Conservation (phyloP, 2,797 vertebrate species). For the Tolypeutes matacus region DNA sequence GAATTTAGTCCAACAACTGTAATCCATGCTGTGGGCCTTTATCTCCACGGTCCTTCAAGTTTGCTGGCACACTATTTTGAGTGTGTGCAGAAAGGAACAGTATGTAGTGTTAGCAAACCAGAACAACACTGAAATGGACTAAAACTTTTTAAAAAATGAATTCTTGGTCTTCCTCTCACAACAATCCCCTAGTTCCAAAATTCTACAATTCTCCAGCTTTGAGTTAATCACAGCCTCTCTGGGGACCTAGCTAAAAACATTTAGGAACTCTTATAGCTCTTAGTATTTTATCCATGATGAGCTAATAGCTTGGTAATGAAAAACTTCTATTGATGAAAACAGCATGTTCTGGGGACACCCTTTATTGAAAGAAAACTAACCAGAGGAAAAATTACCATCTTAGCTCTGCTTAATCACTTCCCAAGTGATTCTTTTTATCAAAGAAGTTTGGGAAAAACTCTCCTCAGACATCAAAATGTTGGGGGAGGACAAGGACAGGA, state of each 20-base stretch:
- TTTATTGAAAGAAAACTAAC: slow-evolving; percentile 11
- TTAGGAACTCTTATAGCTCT: not conserved
- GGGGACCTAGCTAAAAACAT: not conserved
- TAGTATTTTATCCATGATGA: not conserved
- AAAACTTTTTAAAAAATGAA: not conserved
- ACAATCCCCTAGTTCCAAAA: not conserved
- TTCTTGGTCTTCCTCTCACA: not conserved
- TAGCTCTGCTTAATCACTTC: not conserved
- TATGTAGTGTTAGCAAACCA: not conserved
- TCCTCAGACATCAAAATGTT: not conserved
- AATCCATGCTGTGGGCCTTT: not conserved
- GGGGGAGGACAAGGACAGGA: not conserved
- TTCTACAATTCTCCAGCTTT: not conserved
- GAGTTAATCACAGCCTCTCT: not conserved
- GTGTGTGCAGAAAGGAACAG: not conserved
- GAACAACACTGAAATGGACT: not conserved
- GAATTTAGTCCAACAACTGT: not conserved
- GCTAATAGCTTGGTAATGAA: not conserved
- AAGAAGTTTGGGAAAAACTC: not conserved
- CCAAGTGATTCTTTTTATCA: not conserved
- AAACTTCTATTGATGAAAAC: not conserved
- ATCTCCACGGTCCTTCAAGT: not conserved
- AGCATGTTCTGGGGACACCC: not conserved
- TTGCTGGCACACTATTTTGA: not conserved
- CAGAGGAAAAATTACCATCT: not conserved